A percentile compares a stretch with the other conserved stretches of the same genome.
Evolutionary conservation across 2,888 invertebrate genomes (phyloP).

Genomic region (Conus canariensis): DNA sequence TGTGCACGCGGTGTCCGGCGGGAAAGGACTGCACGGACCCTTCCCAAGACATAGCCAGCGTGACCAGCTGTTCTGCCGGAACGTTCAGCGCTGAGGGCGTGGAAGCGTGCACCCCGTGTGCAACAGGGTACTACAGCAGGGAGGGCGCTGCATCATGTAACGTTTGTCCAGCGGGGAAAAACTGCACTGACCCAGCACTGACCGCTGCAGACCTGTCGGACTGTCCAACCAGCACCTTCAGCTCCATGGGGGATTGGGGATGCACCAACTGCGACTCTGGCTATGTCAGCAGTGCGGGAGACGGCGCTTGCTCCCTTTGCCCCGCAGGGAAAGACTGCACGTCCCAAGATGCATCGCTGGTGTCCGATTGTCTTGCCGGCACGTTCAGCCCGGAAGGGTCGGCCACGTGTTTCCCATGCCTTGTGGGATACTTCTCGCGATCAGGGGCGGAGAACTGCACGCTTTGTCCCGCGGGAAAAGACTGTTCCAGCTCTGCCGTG

Average conservation of each 20-base stretch:
- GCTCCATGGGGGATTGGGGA: background rate
- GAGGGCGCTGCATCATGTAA: constrained; percentile 50
- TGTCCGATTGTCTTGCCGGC: constrained; percentile 49
- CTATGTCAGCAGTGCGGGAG: constrained; percentile 10
- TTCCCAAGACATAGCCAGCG: constrained; percentile 48
- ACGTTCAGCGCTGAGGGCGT: constrained; percentile 65
- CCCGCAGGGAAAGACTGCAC: constrained; percentile 40
- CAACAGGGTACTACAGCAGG: constrained; percentile 60
- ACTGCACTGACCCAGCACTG: constrained; percentile 50
- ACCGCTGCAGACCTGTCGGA: constrained; percentile 20
- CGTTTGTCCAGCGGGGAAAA: constrained; percentile 40
- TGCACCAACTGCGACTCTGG: constrained; percentile 24
- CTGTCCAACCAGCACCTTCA: constrained; percentile 30
- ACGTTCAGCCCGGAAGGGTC: constrained; percentile 51
- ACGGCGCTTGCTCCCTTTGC: constrained; percentile 24
- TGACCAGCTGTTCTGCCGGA: constrained; percentile 64
- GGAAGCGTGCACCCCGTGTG: constrained; percentile 59
- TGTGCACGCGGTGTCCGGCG: constrained; percentile 62
- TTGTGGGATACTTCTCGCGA: constrained; percentile 48
- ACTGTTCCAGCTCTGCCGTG: constrained; percentile 50
- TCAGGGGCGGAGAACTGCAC: constrained; percentile 46
- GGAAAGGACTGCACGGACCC: constrained; percentile 72
- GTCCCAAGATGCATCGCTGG: background rate
- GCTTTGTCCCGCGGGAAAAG: constrained; percentile 53
- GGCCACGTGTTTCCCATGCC: constrained; percentile 47